phyloP scores from a whole-genome alignment of 2,113 vertebrate genomes.

The Chrysochloris asiatica region DNA sequence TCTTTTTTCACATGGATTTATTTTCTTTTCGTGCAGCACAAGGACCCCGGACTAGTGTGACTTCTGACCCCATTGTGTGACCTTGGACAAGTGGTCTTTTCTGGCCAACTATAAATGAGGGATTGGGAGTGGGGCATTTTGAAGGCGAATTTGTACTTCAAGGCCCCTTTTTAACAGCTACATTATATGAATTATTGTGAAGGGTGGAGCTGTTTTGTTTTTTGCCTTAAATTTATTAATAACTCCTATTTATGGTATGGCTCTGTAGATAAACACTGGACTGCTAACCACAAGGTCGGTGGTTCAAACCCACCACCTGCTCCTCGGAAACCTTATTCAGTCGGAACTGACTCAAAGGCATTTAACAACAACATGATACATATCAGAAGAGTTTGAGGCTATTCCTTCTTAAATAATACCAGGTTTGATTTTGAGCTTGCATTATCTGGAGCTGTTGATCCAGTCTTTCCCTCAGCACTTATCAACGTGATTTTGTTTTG shows the following conservation, averaged over 20 bases:
- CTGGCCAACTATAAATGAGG: background rate
- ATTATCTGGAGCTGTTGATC: background rate
- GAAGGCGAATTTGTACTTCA: background rate
- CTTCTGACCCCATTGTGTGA: background rate
- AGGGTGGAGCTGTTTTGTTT: background rate
- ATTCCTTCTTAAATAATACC: constrained; percentile 3
- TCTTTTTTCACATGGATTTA: background rate
- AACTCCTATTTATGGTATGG: background rate
- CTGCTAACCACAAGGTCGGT: too few species aligned
- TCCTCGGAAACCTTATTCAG: too few species aligned
- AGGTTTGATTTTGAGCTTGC: background rate
- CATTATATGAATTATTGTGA: background rate
- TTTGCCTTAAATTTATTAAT: constrained; percentile 4
- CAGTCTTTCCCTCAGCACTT: background rate
- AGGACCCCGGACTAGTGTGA: background rate
- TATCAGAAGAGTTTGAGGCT: background rate
- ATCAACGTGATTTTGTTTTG: background rate
- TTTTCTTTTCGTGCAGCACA: background rate
- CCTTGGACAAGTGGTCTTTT: background rate
- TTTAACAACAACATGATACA: too few species aligned
- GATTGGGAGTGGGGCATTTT: background rate
- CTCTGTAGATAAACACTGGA: too few species aligned
- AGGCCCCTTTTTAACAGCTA: background rate
- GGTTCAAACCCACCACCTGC: too few species aligned
- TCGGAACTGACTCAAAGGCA: too few species aligned